These are phyloP conservation scores for Pionites leucogaster DNA, from an alignment of 2,113 vertebrate genomes.

Conservation along the genomic window DNA sequence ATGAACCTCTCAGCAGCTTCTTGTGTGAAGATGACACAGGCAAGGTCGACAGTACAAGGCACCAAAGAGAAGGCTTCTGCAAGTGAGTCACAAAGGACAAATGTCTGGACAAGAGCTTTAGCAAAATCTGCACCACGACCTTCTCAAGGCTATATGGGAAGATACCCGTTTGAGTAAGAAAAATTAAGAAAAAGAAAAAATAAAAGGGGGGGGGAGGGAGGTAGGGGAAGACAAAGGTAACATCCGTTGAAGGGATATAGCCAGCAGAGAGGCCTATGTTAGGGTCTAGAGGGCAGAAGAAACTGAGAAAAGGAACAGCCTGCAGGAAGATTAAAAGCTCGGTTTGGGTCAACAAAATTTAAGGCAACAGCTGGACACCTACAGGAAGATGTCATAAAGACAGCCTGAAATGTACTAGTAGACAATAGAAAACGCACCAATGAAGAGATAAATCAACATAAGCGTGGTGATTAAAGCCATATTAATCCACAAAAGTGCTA, in stretches of 20 bases:
- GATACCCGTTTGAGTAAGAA: neutral
- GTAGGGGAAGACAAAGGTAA: neutral
- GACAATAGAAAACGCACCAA: neutral
- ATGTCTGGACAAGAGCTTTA: neutral
- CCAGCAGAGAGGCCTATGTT: neutral
- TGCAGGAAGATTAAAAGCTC: neutral
- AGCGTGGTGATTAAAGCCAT: neutral
- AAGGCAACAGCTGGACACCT: neutral
- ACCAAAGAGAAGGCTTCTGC: neutral
- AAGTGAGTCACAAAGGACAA: neutral
- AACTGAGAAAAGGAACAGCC: neutral
- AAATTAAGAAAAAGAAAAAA: neutral
- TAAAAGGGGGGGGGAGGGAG: fast-evolving
- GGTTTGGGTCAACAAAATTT: neutral
- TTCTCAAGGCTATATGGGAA: neutral
- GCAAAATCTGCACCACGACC: neutral
- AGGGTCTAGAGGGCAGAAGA: neutral
- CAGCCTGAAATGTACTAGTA: neutral
- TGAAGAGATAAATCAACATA: neutral
- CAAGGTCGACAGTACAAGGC: neutral
- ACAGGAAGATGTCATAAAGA: neutral
- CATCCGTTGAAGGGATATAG: neutral
- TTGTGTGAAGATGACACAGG: neutral
- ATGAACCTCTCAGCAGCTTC: conserved; percentile 52
- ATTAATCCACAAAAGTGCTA: neutral